Evolutionary conservation across 2,113 vertebrate genomes (phyloP), one percentile per base, ranked within the genome.

Genomic region (Dasyprocta punctata): DNA sequence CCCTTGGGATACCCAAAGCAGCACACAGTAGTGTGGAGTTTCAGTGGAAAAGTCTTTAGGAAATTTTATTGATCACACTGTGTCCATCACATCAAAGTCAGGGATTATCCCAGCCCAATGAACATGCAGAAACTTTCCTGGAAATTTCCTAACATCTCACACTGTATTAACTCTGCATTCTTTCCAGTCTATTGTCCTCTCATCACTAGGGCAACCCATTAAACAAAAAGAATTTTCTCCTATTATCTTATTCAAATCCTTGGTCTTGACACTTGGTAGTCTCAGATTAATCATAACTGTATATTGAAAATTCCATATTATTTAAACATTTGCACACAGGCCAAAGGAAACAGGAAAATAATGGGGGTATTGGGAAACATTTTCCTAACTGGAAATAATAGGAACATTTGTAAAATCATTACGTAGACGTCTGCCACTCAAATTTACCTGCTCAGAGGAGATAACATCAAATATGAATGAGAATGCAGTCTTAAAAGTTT

Each of bases 21-120:
- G 77, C 47, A 44, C 44, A 67, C 47, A 92, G 38, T 41, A 78
- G 19, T 10, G 24, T 13, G 83, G 44, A 36, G n/a, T 60, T 82
- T 92, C 69, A 60, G 85, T 52, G 80, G 91, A 52, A 69, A 69
- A 41, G 61, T 82, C 65, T 93, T 94, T 52, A 28, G 67, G 86
- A 17, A 52, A 54, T 60, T 90, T 91, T 90, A 36, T 61, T 38
- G 83, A 67, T 61, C 33, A 65, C 1, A 11, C 16, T 8, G 28
- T 60, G 14, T 80, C 36, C 0, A 33, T 36, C 19, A 75, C 58
- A 47, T 80, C 24, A 41, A 69, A 82, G 71, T 30, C 16, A 13
- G 83, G 77, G 20, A 47, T 1, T 69, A 41, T 71, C 33, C 5
- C 36, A 3, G 22, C 80, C 4, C 65, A 67, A 3, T 24, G 93